These are phyloP conservation scores for Amphipyra berbera DNA, from an alignment of 2,888 invertebrate species.

Conservation along the genomic window DNA sequence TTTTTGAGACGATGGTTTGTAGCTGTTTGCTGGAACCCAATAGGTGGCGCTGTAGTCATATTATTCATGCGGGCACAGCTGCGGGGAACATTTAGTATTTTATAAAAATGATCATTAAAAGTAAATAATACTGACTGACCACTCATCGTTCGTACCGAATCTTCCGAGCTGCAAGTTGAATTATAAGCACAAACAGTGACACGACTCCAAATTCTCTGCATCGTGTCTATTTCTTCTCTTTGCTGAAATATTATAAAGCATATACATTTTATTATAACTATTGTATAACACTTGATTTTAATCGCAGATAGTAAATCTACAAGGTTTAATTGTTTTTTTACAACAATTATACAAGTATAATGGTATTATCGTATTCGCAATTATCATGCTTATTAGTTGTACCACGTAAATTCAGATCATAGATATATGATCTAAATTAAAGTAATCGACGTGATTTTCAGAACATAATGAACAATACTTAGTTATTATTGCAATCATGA, in stretches of 20 bases:
- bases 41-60: too few relatives aligned
- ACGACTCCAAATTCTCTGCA: conserved; percentile 86
- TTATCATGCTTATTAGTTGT: too few relatives aligned
- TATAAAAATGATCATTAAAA: not conserved
- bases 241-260: conserved; percentile 69
- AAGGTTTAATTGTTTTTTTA: not conserved
- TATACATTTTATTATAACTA: too few relatives aligned
- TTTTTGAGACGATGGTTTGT: too few relatives aligned
- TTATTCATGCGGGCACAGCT: too few relatives aligned
- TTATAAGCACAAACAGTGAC: conserved; percentile 84
- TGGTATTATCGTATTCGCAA: too few relatives aligned
- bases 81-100: too few relatives aligned
- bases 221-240: conserved; percentile 85
- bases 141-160: conserved; percentile 80
- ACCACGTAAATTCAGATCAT: too few relatives aligned
- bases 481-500: not conserved
- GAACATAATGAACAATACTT: not conserved
- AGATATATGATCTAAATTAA: not conserved
- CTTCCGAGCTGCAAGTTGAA: conserved; percentile 73
- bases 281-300: conserved; percentile 2
- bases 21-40: too few relatives aligned
- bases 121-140: conserved; percentile 72
- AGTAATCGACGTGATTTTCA: not conserved
- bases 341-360: too few relatives aligned
- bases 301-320: not conserved